Evolutionary conservation across 2,888 invertebrate species (phyloP), one percentile per base, ranked within the genome.

Genomic region (Amphipyra berbera): DNA sequence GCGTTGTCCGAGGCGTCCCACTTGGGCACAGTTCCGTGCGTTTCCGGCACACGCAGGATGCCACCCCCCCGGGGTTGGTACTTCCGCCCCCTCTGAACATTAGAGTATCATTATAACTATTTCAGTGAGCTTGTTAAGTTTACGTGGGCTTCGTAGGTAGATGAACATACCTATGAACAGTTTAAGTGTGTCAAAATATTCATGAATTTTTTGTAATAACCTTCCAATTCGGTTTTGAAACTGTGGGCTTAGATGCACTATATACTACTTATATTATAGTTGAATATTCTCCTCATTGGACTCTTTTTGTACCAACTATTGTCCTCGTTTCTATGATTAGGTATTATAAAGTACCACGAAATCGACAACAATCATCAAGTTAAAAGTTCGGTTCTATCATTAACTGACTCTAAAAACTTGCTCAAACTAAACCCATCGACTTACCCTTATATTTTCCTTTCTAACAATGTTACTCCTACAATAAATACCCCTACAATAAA

Each of bases 21-120:
- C 68, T 76, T 65, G 71, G 76, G 70, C 70, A 71, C 70, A 78
- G 76, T 65, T 73, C 72, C 66, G 49, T 65, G 68, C 71, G 70
- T 73, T 82, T 85, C 85, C 83, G 83, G 81, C 47, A 65, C 73
- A 79, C 77, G 74, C 80, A 75, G 78, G 74, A 76, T 70, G 60
- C 73, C 59, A 53, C 65, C 76, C 69, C 48, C 55, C 55, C 55
- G 54, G 56, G 35, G 13, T 27, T 44, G 27, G 33, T 48, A 67
- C 68, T 72, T 79, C 81, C 82, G 64, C 15, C 45, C 45, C 65
- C 68, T n/a, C 50, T 48, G 61, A 42, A 68, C 74, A 65, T 74
- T 72, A 69, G 47, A 57, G 61, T 69, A 64, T 70, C 66, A 61
- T 70, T 73, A 61, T 65, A 77, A 79, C 78, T 79, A 73, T 68